A percentile compares a stretch with the other conserved stretches of the same genome.
phyloP scores from a whole-genome alignment of 30 jellyfish, hydroid and myxozoan genomes.

The Cassiopea xamachana region DNA sequence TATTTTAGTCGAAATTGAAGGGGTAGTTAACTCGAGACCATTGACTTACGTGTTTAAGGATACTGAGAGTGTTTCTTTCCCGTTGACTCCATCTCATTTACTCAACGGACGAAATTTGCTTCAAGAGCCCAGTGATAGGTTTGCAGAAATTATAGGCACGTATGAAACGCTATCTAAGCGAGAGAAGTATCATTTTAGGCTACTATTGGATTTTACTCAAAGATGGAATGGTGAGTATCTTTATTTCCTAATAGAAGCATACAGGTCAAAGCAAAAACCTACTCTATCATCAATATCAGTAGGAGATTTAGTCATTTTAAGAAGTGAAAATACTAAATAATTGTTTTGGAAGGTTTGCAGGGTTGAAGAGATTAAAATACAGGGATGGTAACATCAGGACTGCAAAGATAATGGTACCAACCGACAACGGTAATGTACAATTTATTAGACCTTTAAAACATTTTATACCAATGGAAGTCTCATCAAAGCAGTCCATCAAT shows the following conservation, averaged over 20 bases:
- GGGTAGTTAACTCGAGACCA: conserved; percentile 49
- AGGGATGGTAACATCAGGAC: conserved; percentile 40
- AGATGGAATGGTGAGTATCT: conserved; percentile 16
- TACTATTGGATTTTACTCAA: conserved; percentile 11
- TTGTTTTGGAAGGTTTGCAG: conserved; percentile 30
- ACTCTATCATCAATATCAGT: too few relatives aligned
- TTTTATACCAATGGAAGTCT: conserved; percentile 8
- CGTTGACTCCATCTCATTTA: conserved; percentile 18
- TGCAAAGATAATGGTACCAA: not conserved
- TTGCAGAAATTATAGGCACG: conserved; percentile 19
- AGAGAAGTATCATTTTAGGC: conserved; percentile 7
- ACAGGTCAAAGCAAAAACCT: not conserved
- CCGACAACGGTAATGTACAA: conserved; percentile 18
- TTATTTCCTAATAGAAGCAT: not conserved
- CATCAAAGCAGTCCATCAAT: too few relatives aligned
- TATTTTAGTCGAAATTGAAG: conserved; percentile 35
- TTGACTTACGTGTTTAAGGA: conserved; percentile 11
- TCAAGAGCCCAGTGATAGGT: conserved; percentile 13
- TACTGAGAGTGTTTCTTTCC: not conserved
- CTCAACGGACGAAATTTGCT: conserved; percentile 10
- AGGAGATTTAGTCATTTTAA: too few relatives aligned
- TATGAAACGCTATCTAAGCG: conserved; percentile 21
- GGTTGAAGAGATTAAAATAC: conserved; percentile 29
- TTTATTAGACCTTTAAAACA: conserved; percentile 4
- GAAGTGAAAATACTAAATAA: not conserved